Conservation (phyloP, 2,888 invertebrate species). For the Mesorhabditis spiculigera region DNA sequence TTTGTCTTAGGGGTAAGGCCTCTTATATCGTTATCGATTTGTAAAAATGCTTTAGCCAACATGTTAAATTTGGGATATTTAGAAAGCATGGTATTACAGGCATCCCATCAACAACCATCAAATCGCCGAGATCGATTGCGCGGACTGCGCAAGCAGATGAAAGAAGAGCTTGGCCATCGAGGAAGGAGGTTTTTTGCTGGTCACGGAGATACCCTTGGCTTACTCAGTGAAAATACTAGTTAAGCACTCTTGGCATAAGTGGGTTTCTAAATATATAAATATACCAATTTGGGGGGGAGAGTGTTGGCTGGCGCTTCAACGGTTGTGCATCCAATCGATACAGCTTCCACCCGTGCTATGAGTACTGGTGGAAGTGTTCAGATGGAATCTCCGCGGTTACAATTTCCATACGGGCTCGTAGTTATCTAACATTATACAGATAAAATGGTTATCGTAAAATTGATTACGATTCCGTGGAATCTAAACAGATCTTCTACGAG, state of each 20-base stretch:
- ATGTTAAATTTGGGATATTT: too few relatives aligned
- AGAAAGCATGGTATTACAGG: too few relatives aligned
- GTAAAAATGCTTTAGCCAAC: too few relatives aligned
- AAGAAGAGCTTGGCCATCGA: conserved; percentile 35
- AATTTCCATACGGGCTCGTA: background rate
- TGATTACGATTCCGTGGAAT: background rate
- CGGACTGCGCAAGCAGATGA: conserved; percentile 30
- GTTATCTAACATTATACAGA: too few relatives aligned
- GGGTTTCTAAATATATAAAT: background rate
- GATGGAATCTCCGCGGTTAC: background rate
- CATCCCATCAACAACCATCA: background rate
- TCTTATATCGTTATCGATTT: too few relatives aligned
- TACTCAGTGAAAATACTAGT: conserved; percentile 31
- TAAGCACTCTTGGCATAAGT: conserved; percentile 33
- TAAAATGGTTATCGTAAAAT: background rate
- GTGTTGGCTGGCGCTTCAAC: background rate
- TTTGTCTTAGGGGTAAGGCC: too few relatives aligned
- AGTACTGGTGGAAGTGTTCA: background rate
- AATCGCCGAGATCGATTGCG: conserved; percentile 31
- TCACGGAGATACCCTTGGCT: conserved; percentile 26
- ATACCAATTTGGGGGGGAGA: background rate
- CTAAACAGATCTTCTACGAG: background rate
- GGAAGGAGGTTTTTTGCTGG: conserved; percentile 19
- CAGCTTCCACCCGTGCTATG: background rate
- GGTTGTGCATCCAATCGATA: background rate